A percentile compares a stretch with the other conserved stretches of the same genome.
Evolutionary conservation across 2,888 invertebrate genomes (phyloP).

Genomic region (Ophraella communa): DNA sequence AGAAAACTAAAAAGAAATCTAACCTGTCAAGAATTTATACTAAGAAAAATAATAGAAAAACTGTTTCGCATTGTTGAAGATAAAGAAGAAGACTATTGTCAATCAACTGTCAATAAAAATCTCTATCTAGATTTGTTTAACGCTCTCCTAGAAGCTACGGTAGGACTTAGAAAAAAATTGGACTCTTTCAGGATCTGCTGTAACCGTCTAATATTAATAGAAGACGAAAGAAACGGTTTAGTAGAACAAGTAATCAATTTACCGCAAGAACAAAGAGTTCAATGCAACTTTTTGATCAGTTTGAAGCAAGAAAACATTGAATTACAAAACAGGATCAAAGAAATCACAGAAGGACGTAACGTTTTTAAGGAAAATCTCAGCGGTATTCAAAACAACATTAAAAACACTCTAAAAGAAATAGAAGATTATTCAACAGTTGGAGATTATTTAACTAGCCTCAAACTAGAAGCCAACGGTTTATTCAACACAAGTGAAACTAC

Average conservation of each 20-base stretch:
- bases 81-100: too few species aligned
- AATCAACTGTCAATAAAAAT: constrained; percentile 37
- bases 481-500: constrained; percentile 38
- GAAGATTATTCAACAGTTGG: constrained; percentile 28
- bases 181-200: constrained; percentile 49
- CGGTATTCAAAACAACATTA: constrained; percentile 42
- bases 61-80: constrained; percentile 38
- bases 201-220: constrained; percentile 47
- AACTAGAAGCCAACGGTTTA: constrained; percentile 46
- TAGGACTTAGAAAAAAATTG: constrained; percentile 43
- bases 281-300: constrained; percentile 48
- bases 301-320: constrained; percentile 50
- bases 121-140: constrained; percentile 45
- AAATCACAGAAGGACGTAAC: constrained; percentile 38
- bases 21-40: constrained; percentile 46
- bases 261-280: constrained; percentile 47
- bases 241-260: constrained; percentile 53
- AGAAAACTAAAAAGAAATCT: constrained; percentile 37
- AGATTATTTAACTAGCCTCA: constrained; percentile 45
- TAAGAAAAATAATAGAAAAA: constrained; percentile 45
- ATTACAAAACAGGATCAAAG: constrained; percentile 47
- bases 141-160: constrained; percentile 44
- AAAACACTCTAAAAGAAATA: constrained; percentile 10
- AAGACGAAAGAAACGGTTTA: constrained; percentile 52
- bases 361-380: too few species aligned